These are phyloP conservation scores for Danaus melanippus DNA, from an alignment of 1,140 invertebrate species.

Conservation along the genomic window DNA sequence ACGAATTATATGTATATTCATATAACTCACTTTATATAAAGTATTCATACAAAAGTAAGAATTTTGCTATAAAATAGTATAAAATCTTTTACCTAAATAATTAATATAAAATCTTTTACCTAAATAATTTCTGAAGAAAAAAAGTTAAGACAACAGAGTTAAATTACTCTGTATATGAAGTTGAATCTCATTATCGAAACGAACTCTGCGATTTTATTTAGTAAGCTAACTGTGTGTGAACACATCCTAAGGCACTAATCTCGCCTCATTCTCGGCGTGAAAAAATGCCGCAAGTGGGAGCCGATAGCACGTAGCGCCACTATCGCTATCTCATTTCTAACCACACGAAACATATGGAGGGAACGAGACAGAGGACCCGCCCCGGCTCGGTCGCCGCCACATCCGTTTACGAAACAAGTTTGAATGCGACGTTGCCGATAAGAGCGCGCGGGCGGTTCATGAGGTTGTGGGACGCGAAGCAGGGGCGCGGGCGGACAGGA, in stretches of 20 bases:
- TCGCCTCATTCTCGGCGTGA: constrained; percentile 72
- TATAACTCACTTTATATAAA: neutral
- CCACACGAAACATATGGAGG: constrained; percentile 9
- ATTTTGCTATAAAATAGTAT: no score
- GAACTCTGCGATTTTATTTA: constrained; percentile 1
- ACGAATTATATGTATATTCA: constrained; percentile 1
- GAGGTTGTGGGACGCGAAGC: constrained; percentile 38
- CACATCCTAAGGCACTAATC: constrained; percentile 57
- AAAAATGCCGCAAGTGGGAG: constrained; percentile 72
- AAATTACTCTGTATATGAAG: no score
- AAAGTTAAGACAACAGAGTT: no score
- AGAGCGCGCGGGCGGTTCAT: constrained; percentile 51
- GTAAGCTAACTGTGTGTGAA: constrained; percentile 29
- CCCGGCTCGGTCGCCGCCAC: constrained; percentile 69
- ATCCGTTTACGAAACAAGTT: constrained; percentile 79
- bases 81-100: no score
- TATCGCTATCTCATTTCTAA: constrained; percentile 43
- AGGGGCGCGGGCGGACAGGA: constrained; percentile 68
- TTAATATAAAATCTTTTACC: no score
- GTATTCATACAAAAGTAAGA: neutral
- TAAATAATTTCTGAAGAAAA: no score
- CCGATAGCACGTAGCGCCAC: constrained; percentile 71
- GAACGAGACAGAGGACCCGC: constrained; percentile 37
- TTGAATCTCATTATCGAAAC: no score
- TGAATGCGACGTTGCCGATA: constrained; percentile 71